A percentile compares a stretch with the other conserved stretches of the same genome.
These are phyloP conservation scores for Trididemnum nubilum DNA, from an alignment of 23 tunicate genomes.

Conservation along the genomic window DNA sequence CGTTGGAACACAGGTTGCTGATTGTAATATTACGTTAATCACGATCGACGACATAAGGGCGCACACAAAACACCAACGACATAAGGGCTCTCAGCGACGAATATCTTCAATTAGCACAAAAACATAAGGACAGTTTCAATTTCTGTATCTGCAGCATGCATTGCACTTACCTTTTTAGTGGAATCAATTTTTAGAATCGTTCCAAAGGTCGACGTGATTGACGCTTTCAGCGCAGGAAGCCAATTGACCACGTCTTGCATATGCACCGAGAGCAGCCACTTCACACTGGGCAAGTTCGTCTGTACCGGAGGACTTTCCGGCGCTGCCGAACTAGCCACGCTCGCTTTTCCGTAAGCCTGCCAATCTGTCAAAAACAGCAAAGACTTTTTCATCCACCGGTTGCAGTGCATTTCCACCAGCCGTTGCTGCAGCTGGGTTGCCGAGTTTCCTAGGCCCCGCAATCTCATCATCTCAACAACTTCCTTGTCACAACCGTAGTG, in stretches of 20 bases:
- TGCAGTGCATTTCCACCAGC: constrained; percentile 3
- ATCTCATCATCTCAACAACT: constrained; percentile 16
- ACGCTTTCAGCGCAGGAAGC: constrained; percentile 20
- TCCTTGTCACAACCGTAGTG: constrained; percentile 1
- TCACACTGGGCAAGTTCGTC: background rate
- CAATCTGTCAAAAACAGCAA: background rate
- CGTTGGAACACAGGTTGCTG: too few species aligned
- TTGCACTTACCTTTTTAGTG: constrained; percentile 35
- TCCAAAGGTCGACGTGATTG: constrained; percentile 34
- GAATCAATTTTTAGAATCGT: constrained; percentile 45
- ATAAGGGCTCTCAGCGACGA: too few species aligned
- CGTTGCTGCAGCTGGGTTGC: constrained; percentile 2
- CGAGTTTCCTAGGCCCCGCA: constrained; percentile 15
- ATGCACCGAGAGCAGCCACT: constrained; percentile 30
- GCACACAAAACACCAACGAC: too few species aligned
- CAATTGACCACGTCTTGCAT: constrained; percentile 6
- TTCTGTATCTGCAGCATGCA: background rate
- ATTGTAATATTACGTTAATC: too few species aligned
- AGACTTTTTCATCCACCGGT: background rate
- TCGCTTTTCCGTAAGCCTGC: background rate
- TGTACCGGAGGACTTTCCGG: constrained; percentile 3
- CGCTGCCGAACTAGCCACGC: background rate
- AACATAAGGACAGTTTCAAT: too few species aligned
- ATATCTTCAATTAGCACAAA: too few species aligned
- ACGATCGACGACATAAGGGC: too few species aligned